Base-by-base conservation (phyloP, 2,888 invertebrate species). In the Anthophora plumipes region DNA sequence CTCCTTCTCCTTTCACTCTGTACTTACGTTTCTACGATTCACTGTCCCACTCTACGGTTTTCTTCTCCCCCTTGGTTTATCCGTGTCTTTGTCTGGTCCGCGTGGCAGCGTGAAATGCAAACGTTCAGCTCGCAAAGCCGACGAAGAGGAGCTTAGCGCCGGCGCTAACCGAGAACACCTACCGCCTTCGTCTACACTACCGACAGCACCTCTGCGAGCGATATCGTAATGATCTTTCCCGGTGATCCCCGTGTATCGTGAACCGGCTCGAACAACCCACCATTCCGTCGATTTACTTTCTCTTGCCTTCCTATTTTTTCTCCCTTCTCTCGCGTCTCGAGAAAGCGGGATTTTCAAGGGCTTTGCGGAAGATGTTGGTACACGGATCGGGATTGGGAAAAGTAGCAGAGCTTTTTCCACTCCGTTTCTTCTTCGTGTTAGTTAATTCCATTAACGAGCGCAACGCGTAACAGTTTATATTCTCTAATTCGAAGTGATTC, bases 161-260 rank as follows among this genome's bases (percentile, higher is more conserved):
- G 84, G 84, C 85, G 85, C 85, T 88, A 87, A 89, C 85, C 85
- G 83, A n/a, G n/a, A 86, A 84, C 68, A 59, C 77, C 78, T 55
- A 64, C 68, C 60, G 50, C 39, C 68, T 72, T 55, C 77, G 67
- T 70, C 77, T 66, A 46, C 60, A 69, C 50, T 67, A 71, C 71
- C 75, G 73, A 73, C 72, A 43, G 60, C 37, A 66, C 37, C 75
- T 63, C 59, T 31, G 66, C 50, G 64, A 63, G 39, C 70, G 80
- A 86, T 83, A 89, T 87, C 84, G 77, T 89, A 89, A 89, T 88
- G 85, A 88, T 89, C 86, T 79, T 77, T 78, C 69, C 57, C 57
- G 63, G 79, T 84, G 55, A n/a, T n/a, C n/a, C n/a, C 82, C 66
- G 59, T 57, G 80, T 66, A 68, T 77, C 74, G 20, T 46, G 72